Conservation (phyloP, 2,113 vertebrate species). For the Myotis brandtii region DNA sequence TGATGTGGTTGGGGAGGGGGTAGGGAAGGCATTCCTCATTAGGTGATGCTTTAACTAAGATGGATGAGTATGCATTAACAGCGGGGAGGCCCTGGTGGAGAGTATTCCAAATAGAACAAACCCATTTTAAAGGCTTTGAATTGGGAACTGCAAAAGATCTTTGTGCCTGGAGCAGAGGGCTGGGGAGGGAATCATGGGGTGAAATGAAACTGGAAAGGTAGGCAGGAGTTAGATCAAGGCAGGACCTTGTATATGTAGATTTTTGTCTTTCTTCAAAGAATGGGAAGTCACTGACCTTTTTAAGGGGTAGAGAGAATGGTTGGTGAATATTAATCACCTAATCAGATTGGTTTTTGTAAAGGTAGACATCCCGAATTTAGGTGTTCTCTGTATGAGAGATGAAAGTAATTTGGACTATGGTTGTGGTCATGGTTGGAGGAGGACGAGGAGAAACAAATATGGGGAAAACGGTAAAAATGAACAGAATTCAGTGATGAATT, state of each 20-base stretch:
- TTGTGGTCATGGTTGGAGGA: background rate
- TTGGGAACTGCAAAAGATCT: background rate
- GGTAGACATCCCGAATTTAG: background rate
- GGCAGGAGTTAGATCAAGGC: background rate
- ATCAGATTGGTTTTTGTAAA: background rate
- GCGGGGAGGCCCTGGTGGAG: background rate
- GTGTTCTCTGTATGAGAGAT: background rate
- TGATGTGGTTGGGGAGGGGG: background rate
- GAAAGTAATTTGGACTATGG: background rate
- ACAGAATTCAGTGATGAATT: background rate
- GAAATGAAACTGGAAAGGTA: background rate
- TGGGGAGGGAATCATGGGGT: background rate
- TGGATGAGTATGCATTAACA: background rate
- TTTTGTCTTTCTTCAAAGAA: background rate
- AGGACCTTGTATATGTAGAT: background rate
- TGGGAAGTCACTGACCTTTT: background rate
- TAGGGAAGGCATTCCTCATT: background rate
- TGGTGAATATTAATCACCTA: background rate
- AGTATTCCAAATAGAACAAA: background rate
- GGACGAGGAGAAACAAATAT: background rate
- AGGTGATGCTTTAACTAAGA: background rate
- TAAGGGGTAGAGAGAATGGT: background rate
- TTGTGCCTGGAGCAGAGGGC: background rate
- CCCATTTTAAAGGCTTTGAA: background rate
- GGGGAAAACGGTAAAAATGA: background rate